Evolutionary conservation across 1,140 invertebrate genomes (phyloP), one percentile per base, ranked within the genome.

Genomic region (Sinonovacula constricta): DNA sequence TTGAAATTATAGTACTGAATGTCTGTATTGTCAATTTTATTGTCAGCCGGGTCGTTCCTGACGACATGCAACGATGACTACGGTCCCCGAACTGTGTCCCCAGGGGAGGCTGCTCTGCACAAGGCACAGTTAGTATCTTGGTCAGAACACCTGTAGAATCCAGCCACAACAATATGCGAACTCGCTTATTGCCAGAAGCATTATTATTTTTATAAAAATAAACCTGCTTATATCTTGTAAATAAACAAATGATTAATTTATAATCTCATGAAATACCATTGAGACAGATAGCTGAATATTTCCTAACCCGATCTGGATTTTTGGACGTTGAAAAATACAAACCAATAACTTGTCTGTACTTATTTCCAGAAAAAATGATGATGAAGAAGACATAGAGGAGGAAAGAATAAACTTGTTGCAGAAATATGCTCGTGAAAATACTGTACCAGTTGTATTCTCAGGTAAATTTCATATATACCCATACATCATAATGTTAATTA

Each of bases 51-150:
- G 4, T 51, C 72, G 45, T 79, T 77, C 45, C 34, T 75, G 28
- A 78, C 79, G 14, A 81, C 79, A 10, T 54, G 54, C 26, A 71
- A 66, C 34, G 72, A 49, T 53, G 83, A 83, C 59, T 85, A 68
- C 45, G 83, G 81, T 14, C 83, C 83, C 0, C 28, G 81, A 49
- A 85, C 81, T 18, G n/a, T 54, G 30, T 60, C 81, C 1, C 83
- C 77, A 2, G 80, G 66, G 14, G 67, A 82, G 49, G 63, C 75
- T 1, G 54, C 74, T 10, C 28, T 77, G 2, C 49, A 15, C 1
- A 67, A 26, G 33, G 39, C n/a, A 31, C 26, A 54, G 71, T 65
- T 56, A 57, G 60, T 53, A n/a, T n/a, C n/a, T n/a, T n/a, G n/a
- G n/a, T n/a, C 49, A 51, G 7, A 22, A 51, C 15, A 18, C 24